phyloP scores from a whole-genome alignment of 2,888 invertebrate genomes.

The Adineta ricciae region DNA sequence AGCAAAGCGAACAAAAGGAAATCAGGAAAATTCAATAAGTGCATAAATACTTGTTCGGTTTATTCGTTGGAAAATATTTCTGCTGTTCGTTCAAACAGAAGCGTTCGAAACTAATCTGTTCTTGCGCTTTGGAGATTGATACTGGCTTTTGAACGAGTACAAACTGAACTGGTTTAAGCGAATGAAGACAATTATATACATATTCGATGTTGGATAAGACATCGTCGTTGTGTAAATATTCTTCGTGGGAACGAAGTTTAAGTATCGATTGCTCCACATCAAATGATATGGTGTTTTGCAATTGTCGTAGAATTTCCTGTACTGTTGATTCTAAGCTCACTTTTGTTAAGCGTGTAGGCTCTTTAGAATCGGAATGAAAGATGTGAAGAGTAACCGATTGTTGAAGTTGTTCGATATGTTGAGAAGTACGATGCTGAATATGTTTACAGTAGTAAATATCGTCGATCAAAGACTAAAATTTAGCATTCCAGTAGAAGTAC shows the following conservation, averaged over 20 bases:
- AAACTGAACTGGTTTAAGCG: not conserved
- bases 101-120: not conserved
- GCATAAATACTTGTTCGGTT: not conserved
- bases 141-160: not conserved
- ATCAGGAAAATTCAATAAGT: not conserved
- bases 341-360: not conserved
- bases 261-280: not conserved
- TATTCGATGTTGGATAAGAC: not conserved
- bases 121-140: not conserved
- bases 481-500: not conserved
- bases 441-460: not conserved
- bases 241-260: not conserved
- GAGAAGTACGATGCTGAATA: not conserved
- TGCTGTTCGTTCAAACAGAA: not conserved
- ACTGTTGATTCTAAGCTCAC: not conserved
- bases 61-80: not conserved
- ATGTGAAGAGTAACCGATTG: not conserved
- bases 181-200: constrained; percentile 7
- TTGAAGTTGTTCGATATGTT: not conserved
- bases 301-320: not conserved
- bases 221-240: not conserved
- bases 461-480: not conserved
- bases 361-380: not conserved
- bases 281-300: not conserved
- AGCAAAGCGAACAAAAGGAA: not conserved